A percentile compares a stretch with the other conserved stretches of the same genome.
Conservation (phyloP, 1,140 invertebrate genomes). For the Musca vetustissima region DNA sequence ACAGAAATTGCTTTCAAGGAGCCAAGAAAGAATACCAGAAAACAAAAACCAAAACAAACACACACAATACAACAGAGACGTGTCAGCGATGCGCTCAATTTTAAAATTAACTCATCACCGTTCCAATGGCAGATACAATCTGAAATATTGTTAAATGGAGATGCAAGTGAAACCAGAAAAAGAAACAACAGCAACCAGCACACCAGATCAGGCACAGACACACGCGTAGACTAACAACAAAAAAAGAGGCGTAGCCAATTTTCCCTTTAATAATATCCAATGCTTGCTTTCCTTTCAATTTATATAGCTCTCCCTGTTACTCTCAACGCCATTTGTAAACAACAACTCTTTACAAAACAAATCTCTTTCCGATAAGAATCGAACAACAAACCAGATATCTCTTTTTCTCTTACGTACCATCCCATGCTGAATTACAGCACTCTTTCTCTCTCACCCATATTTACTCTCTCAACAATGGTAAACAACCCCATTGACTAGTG, state of each 20-base stretch:
- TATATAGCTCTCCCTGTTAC: background rate
- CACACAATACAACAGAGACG: too few relatives aligned
- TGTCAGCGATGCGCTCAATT: conserved; percentile 13
- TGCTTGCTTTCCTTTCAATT: background rate
- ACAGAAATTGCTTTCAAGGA: too few relatives aligned
- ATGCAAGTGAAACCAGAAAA: conserved; percentile 12
- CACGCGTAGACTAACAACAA: background rate
- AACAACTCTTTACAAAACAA: too few relatives aligned
- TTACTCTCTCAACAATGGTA: too few relatives aligned
- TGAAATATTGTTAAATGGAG: conserved; percentile 12
- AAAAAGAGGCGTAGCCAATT: background rate
- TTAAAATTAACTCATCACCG: conserved; percentile 24
- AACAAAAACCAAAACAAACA: too few relatives aligned
- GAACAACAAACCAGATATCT: background rate
- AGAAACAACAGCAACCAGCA: conserved; percentile 2
- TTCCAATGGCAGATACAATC: conserved; percentile 22
- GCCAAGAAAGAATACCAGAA: too few relatives aligned
- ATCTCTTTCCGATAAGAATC: background rate
- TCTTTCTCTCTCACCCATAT: too few relatives aligned
- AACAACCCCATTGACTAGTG: too few relatives aligned
- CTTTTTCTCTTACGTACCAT: too few relatives aligned
- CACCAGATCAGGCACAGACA: background rate
- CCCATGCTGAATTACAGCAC: too few relatives aligned
- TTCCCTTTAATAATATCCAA: background rate
- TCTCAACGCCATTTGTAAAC: conserved; percentile 15